Conservation (phyloP, 2,113 vertebrate species). For the Phyllostomus hastatus region DNA sequence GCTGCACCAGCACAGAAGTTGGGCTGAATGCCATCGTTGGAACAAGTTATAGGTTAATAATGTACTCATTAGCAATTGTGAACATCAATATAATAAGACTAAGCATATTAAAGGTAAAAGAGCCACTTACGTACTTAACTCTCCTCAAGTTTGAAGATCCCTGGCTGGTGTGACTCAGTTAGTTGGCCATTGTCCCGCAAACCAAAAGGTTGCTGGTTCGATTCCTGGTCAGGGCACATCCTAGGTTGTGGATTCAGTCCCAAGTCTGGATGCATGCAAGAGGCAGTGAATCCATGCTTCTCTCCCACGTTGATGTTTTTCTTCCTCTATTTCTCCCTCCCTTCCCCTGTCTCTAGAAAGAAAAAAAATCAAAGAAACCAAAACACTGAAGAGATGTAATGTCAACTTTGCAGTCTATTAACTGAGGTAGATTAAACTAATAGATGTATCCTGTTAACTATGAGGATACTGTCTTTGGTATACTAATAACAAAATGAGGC, state of each 20-base stretch:
- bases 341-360: too few relatives aligned
- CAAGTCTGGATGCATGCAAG: too few relatives aligned
- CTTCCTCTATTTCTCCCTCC: too few relatives aligned
- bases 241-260: too few relatives aligned
- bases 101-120: conserved; percentile 27
- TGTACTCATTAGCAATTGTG: background rate
- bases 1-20: background rate
- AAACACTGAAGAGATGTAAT: background rate
- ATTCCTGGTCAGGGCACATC: too few relatives aligned
- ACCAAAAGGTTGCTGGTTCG: too few relatives aligned
- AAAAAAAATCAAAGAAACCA: too few relatives aligned
- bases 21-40: background rate
- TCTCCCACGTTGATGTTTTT: too few relatives aligned
- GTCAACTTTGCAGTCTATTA: conserved; percentile 6
- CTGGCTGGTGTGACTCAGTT: too few relatives aligned
- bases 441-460: background rate
- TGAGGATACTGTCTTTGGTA: background rate
- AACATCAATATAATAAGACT: background rate
- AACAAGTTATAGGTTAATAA: background rate
- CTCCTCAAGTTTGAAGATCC: background rate
- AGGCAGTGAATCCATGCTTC: too few relatives aligned
- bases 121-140: background rate
- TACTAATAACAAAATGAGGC: background rate
- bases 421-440: background rate
- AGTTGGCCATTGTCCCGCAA: too few relatives aligned